Base-by-base conservation (phyloP, 2,888 invertebrate species). In the Pristionchus arcanus region DNA sequence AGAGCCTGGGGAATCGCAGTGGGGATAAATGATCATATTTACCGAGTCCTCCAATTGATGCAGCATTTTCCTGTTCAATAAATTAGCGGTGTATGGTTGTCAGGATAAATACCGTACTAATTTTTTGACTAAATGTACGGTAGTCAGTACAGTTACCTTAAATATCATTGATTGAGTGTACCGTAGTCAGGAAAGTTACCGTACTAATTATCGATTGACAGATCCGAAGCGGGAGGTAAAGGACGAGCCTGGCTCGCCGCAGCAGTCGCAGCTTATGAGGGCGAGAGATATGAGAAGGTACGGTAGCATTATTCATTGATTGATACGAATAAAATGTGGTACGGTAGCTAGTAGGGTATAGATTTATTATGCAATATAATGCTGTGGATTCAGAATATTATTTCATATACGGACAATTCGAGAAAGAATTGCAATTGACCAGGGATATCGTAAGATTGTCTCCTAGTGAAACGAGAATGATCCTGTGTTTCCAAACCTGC, bases 181-280 rank as follows among this genome's bases (percentile, higher is more conserved):
- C 25, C 66, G 66, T 42, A 42, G 42, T 42, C 5, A 42, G 42
- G 42, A 42, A 9, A 42, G 13, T 25, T 68, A 28, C 68, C n/a
- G 28, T 68, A 68, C n/a, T 28, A 68, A n/a, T 68, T 68, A 53
- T 55, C 84, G 53, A 84, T 84, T 55, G 16, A 7, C 86, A 86
- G 86, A 86, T 25, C 1, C n/a, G 11, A 86, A 5, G 66, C 68
- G 71, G 19, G 71, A 71, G 0, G 71, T 71, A 28, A 71, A 71
- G 68, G 87, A 71, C 7, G 49, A 68, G 4, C 86, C 59, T 4
- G 59, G 66, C 63, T 86, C 86, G 15, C 53, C 87, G 49, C 71
- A 28, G 31, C 53, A 87, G 28, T 87, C 87, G 55, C 87, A 87
- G 87, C 49, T 87, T 5, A 87, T 87, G 71, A 49, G 34, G 49